These are phyloP conservation scores for Platypus cylindrus DNA, from an alignment of 2,888 invertebrate genomes.

Conservation along the genomic window DNA sequence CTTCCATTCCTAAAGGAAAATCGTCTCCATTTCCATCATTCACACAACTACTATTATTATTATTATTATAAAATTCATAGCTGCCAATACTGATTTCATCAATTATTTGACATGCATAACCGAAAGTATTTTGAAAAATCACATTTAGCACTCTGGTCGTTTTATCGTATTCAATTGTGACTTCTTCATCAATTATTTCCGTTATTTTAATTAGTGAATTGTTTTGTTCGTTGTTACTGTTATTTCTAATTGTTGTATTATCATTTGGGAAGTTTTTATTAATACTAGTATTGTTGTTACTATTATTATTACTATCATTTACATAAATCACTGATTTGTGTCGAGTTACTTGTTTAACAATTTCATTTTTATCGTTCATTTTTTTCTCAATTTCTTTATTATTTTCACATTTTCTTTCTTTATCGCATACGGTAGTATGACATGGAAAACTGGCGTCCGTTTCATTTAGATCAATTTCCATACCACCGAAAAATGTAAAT, in stretches of 20 bases:
- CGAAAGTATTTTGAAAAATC: constrained; percentile 31
- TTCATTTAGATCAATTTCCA: constrained; percentile 29
- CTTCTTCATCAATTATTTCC: constrained; percentile 30
- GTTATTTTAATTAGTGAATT: constrained; percentile 23
- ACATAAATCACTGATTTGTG: constrained; percentile 34
- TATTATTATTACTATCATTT: constrained; percentile 18
- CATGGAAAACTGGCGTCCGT: constrained; percentile 39
- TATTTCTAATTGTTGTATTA: background rate
- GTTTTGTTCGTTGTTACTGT: constrained; percentile 2
- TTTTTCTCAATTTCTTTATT: constrained; percentile 7
- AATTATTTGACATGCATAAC: constrained; percentile 30
- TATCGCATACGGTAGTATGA: no score
- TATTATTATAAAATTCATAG: constrained; percentile 22
- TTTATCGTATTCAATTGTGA: constrained; percentile 27
- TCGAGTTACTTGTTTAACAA: constrained; percentile 17
- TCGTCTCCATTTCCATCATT: constrained; percentile 29
- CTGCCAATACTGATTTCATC: constrained; percentile 27
- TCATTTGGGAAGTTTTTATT: background rate
- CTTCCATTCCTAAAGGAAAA: constrained; percentile 34
- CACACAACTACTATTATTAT: no score
- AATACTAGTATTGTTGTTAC: constrained; percentile 22
- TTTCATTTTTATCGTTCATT: constrained; percentile 1
- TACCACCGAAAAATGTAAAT: constrained; percentile 35
- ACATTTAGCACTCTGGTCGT: constrained; percentile 30
- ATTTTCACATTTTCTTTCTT: constrained; percentile 12